These are phyloP conservation scores for Sylvilagus floridanus DNA, from an alignment of 2,797 vertebrate species.

Conservation along the genomic window DNA sequence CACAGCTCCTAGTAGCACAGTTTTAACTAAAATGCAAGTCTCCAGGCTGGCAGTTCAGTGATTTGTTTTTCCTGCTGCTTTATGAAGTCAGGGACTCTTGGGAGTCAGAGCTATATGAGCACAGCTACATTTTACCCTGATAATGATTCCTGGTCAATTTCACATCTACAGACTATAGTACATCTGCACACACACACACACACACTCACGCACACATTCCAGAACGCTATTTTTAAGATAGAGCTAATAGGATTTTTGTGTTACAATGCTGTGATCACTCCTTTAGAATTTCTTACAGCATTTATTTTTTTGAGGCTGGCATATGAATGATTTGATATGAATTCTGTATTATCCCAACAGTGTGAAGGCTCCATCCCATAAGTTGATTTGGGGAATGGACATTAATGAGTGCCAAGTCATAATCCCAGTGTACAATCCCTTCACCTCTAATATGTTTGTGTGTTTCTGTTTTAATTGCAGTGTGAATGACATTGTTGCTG, in stretches of 20 bases:
- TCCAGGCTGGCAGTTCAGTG: background rate
- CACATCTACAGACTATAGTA: background rate
- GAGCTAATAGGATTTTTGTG: background rate
- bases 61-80: background rate
- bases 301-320: background rate
- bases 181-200: background rate
- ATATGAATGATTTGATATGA: background rate
- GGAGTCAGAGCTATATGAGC: background rate
- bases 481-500: conserved; percentile 94
- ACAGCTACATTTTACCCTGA: background rate
- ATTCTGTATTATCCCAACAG: background rate
- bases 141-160: background rate
- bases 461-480: conserved; percentile 85
- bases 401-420: background rate
- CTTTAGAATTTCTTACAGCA: background rate
- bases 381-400: background rate
- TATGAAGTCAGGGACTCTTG: background rate
- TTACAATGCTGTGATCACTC: background rate
- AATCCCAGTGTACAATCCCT: background rate
- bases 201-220: no score
- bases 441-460: background rate
- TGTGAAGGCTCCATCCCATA: background rate
- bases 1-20: background rate
- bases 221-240: background rate
- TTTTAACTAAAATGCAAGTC: conserved; percentile 1